These are phyloP conservation scores for Apostichopus parvimensis DNA, from an alignment of 35 echinoderm and acorn worm genomes.

Conservation along the genomic window DNA sequence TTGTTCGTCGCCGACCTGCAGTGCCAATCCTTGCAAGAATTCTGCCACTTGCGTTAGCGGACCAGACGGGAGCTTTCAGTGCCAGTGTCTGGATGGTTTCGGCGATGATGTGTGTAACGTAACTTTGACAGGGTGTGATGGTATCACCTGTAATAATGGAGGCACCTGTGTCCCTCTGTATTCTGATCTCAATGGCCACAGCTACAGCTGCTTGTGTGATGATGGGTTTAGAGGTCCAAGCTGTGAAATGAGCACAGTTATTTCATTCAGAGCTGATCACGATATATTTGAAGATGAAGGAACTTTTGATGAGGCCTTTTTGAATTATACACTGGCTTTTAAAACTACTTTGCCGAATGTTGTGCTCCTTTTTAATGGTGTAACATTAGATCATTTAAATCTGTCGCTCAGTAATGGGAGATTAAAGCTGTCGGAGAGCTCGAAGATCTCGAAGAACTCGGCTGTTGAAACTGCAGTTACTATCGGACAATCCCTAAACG, in stretches of 20 bases:
- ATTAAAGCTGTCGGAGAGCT: not conserved
- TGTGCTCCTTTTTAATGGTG: conserved; percentile 56
- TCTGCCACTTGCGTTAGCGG: conserved; percentile 58
- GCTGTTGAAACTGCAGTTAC: not conserved
- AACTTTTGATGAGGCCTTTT: not conserved
- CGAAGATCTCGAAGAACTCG: no score
- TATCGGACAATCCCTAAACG: conserved; percentile 37
- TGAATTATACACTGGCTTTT: conserved; percentile 71
- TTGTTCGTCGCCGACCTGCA: conserved; percentile 66
- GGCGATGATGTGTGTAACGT: conserved; percentile 60
- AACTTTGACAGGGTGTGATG: conserved; percentile 62
- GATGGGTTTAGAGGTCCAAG: conserved; percentile 65
- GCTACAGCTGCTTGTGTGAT: conserved; percentile 62
- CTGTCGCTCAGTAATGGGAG: conserved; percentile 64
- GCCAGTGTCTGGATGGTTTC: conserved; percentile 59
- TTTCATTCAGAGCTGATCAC: conserved; percentile 57
- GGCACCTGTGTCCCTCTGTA: conserved; percentile 74
- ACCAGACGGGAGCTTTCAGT: conserved; percentile 41
- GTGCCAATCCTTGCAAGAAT: conserved; percentile 67
- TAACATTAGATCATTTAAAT: conserved; percentile 15
- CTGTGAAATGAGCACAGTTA: conserved; percentile 53
- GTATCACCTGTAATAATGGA: conserved; percentile 70
- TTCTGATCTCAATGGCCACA: conserved; percentile 19
- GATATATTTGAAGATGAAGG: conserved; percentile 43
- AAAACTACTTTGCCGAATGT: conserved; percentile 73